phyloP scores from a whole-genome alignment of 2,113 vertebrate genomes.

The Sinocyclocheilus grahami region DNA sequence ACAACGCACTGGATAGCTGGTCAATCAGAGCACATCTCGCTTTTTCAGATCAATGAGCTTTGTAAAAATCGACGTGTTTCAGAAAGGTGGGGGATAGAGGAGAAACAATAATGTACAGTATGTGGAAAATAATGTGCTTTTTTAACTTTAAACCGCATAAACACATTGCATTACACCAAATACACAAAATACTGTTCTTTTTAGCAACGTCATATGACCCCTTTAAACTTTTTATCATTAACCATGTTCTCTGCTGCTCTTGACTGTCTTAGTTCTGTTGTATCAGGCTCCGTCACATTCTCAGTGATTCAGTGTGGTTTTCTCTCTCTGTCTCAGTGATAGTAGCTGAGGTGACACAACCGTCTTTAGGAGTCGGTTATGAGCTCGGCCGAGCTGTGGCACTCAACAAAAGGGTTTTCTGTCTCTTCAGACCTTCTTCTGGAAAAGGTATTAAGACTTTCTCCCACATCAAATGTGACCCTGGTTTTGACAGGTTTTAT shows the following conservation, averaged over 20 bases:
- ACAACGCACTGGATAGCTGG: too few species aligned
- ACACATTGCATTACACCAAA: too few species aligned
- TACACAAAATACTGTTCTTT: too few species aligned
- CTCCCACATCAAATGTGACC: neutral
- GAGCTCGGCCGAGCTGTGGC: constrained; percentile 72
- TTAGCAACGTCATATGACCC: too few species aligned
- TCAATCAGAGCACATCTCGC: too few species aligned
- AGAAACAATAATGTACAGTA: too few species aligned
- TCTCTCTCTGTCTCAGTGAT: constrained; percentile 66
- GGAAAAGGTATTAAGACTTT: constrained; percentile 65
- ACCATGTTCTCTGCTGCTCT: neutral
- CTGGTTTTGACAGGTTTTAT: neutral
- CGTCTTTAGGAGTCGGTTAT: constrained; percentile 78
- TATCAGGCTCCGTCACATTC: neutral
- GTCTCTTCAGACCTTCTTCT: constrained; percentile 74
- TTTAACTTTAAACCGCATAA: too few species aligned
- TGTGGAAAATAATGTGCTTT: too few species aligned
- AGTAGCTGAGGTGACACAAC: constrained; percentile 80
- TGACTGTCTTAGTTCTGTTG: neutral
- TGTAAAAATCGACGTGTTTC: too few species aligned
- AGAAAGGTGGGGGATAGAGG: too few species aligned
- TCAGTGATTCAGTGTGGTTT: neutral
- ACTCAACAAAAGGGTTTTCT: constrained; percentile 74
- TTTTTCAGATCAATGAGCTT: too few species aligned
- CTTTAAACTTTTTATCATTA: neutral